Percentiles rank a stretch among this genome's conserved stretches.
These are phyloP conservation scores for Poeciliopsis turrubarensis DNA, from an alignment of 2,113 vertebrate genomes.

Conservation along the genomic window DNA sequence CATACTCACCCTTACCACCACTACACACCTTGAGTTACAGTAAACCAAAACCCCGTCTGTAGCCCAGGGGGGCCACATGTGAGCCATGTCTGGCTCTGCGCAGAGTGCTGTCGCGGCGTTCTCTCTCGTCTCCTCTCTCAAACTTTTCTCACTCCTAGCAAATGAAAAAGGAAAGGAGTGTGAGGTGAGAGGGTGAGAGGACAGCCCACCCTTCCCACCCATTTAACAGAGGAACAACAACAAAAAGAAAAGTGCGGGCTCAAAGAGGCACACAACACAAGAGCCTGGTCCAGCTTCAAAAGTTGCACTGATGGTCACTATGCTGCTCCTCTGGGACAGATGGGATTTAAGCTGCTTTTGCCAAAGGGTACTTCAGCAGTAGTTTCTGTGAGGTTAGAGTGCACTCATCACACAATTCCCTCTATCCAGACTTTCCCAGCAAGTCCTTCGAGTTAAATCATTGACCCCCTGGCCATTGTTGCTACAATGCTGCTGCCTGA, in stretches of 20 bases:
- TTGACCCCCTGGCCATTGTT: slow-evolving; percentile 60
- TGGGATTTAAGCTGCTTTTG: slow-evolving; percentile 69
- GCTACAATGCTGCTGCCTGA: slow-evolving; percentile 53
- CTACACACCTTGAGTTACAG: slow-evolving; percentile 72
- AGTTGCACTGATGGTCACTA: slow-evolving; percentile 47
- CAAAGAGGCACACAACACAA: slow-evolving; percentile 62
- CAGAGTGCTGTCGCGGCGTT: slow-evolving; percentile 53
- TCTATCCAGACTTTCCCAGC: slow-evolving; percentile 66
- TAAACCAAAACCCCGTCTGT: slow-evolving; percentile 67
- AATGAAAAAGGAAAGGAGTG: slow-evolving; percentile 29
- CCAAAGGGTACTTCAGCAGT: slow-evolving; percentile 71
- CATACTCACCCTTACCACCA: slow-evolving; percentile 48
- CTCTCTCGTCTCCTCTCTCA: slow-evolving; percentile 53
- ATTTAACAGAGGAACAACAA: slow-evolving; percentile 42
- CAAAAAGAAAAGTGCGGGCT: slow-evolving; percentile 55
- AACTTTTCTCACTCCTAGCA: slow-evolving; percentile 52
- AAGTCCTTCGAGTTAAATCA: slow-evolving; percentile 62
- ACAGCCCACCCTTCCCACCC: slow-evolving; percentile 54
- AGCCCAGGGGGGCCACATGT: slow-evolving; percentile 66
- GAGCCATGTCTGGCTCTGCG: slow-evolving; percentile 56
- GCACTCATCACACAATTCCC: slow-evolving; percentile 64
- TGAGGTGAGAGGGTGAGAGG: slow-evolving; percentile 51
- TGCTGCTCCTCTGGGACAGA: slow-evolving; percentile 64
- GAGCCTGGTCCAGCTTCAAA: slow-evolving; percentile 46
- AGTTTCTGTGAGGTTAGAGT: slow-evolving; percentile 60